Evolutionary conservation across 1,140 invertebrate genomes (phyloP).

Genomic region (Heterodera carotae): DNA sequence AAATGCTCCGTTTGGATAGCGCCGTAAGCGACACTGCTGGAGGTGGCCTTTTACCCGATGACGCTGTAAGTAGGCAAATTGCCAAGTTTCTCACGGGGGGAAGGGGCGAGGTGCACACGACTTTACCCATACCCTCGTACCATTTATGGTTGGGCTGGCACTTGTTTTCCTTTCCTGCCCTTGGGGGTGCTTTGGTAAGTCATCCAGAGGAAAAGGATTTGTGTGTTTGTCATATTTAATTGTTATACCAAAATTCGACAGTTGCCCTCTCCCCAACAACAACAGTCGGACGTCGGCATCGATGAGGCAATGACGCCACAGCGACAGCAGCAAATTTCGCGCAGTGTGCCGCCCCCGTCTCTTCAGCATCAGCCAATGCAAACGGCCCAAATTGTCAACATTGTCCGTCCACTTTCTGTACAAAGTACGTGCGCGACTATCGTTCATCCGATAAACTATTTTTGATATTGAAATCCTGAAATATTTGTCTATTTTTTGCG

Average conservation of each 20-base stretch:
- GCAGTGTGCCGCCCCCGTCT: not conserved
- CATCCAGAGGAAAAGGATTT: too few species aligned
- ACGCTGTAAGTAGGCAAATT: not conserved
- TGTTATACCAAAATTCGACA: not conserved
- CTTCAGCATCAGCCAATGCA: slow-evolving; percentile 12
- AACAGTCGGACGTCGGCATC: not conserved
- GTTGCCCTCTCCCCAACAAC: slow-evolving; percentile 3
- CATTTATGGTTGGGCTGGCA: too few species aligned
- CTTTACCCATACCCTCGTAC: too few species aligned
- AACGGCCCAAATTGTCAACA: not conserved
- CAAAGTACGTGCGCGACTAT: not conserved
- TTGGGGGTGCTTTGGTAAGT: too few species aligned
- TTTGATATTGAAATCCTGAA: too few species aligned
- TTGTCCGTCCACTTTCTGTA: not conserved
- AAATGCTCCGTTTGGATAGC: slow-evolving; percentile 13
- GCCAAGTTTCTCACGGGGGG: not conserved
- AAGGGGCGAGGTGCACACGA: not conserved
- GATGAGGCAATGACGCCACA: not conserved
- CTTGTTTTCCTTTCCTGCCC: too few species aligned
- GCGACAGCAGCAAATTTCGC: not conserved
- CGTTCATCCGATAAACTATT: too few species aligned
- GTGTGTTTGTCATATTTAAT: not conserved
- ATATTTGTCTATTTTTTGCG: too few species aligned
- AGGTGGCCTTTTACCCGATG: not conserved
- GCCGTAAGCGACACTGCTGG: not conserved